Conservation (phyloP, 2,888 invertebrate genomes). For the Poecilus cupreus region DNA sequence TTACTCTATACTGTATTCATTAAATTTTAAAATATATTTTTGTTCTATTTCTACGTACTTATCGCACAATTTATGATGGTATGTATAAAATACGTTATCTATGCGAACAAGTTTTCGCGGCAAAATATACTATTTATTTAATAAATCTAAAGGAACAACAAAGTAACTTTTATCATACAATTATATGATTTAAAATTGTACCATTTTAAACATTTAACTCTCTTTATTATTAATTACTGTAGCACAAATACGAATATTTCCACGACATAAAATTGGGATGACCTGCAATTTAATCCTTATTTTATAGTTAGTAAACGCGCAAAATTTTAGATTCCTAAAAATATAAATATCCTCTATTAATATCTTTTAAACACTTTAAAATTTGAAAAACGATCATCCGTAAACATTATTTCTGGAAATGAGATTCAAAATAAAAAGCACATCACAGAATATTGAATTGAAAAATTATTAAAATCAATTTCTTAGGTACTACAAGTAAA, state of each 20-base stretch:
- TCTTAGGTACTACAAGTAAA: not conserved
- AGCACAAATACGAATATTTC: conserved; percentile 12
- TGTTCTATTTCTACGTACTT: conserved; percentile 7
- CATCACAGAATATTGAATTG: conserved; percentile 43
- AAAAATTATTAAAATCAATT: conserved; percentile 2
- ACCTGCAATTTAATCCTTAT: not conserved
- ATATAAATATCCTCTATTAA: not conserved
- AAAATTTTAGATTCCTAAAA: conserved; percentile 9
- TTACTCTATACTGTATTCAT: conserved; percentile 12
- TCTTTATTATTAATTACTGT: not conserved
- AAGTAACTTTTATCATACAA: not conserved
- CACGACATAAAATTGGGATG: conserved; percentile 7
- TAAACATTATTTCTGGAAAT: not conserved
- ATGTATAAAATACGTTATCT: conserved; percentile 25
- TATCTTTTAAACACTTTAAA: not conserved
- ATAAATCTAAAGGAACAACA: conserved; percentile 20
- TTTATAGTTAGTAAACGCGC: conserved; percentile 18
- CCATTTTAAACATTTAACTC: not conserved
- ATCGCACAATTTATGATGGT: conserved; percentile 14
- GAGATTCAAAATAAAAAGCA: conserved; percentile 19
- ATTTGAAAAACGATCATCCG: not conserved
- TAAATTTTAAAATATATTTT: conserved; percentile 48
- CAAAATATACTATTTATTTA: conserved; percentile 25
- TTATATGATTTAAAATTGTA: not conserved
- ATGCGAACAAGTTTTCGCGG: conserved; percentile 1